Conservation (phyloP, 2,797 vertebrate species). For the Sardinella longiceps region DNA sequence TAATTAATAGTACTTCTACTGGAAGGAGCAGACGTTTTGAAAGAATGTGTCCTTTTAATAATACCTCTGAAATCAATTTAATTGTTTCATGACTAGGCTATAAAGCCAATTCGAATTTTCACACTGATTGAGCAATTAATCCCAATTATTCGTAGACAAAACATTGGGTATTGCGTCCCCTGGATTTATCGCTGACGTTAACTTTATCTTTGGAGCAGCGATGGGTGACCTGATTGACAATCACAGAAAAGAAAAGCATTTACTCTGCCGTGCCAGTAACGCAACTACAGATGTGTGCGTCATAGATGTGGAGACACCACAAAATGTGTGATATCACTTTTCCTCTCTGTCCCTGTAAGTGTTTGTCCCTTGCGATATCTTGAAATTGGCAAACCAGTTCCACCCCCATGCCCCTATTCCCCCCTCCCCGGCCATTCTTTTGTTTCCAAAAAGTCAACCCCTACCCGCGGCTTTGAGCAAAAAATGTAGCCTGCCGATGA, state of each 20-base stretch:
- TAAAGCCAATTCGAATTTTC: background rate
- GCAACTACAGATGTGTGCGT: background rate
- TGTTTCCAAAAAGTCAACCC: conserved; percentile 62
- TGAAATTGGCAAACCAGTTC: conserved; percentile 60
- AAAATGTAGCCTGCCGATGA: background rate
- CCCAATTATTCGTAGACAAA: background rate
- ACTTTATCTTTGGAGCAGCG: background rate
- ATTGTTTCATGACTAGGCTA: background rate
- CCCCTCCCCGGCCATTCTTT: conserved; percentile 68
- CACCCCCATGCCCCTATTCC: conserved; percentile 61
- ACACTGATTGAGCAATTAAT: background rate
- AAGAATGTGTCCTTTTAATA: background rate
- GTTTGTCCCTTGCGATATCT: conserved; percentile 49
- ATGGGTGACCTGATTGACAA: background rate
- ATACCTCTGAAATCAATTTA: background rate
- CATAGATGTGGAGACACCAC: background rate
- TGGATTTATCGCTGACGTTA: background rate
- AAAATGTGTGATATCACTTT: conserved; percentile 24
- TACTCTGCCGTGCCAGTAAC: background rate
- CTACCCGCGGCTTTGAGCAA: conserved; percentile 30
- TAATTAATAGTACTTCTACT: background rate
- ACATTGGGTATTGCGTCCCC: background rate
- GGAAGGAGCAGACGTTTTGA: too few species aligned
- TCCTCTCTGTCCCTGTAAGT: conserved; percentile 49
- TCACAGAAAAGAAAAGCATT: background rate